A percentile compares a stretch with the other conserved stretches of the same genome.
These are phyloP conservation scores for Phorcus lineatus DNA, from an alignment of 2,888 invertebrate genomes.

Conservation along the genomic window DNA sequence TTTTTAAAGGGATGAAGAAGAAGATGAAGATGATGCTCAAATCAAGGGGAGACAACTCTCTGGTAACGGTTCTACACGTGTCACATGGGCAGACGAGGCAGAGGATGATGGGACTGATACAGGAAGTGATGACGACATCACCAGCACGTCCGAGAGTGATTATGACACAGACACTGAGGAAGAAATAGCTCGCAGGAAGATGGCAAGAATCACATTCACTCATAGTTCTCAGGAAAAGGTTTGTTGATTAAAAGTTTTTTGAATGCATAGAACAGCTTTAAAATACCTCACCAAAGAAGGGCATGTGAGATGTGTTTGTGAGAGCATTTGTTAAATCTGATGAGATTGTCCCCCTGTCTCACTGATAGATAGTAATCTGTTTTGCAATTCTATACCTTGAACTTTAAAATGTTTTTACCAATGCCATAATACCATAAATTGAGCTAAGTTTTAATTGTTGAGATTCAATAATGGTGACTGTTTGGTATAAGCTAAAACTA, in stretches of 20 bases:
- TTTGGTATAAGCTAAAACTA: no score
- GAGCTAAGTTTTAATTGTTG: no score
- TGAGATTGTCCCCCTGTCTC: no score
- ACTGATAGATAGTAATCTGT: no score
- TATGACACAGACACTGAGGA: conserved; percentile 30
- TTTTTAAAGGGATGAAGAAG: not conserved
- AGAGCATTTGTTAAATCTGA: no score
- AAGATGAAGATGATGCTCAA: not conserved
- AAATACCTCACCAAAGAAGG: no score
- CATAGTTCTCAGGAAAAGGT: conserved; percentile 22
- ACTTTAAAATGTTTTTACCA: no score
- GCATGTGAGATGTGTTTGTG: no score
- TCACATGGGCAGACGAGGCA: not conserved
- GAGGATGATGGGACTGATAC: conserved; percentile 19
- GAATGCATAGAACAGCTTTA: no score
- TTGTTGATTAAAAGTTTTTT: not conserved
- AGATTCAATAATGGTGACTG: no score
- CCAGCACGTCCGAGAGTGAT: conserved; percentile 23
- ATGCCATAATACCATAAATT: no score
- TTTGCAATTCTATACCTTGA: no score
- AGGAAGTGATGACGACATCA: conserved; percentile 17
- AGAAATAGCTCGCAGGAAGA: not conserved
- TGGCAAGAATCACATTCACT: conserved; percentile 30
- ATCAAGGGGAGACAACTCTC: not conserved
- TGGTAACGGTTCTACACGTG: not conserved